Evolutionary conservation across 2,888 invertebrate species (phyloP), one percentile per base, ranked within the genome.

Genomic region (Melinaea marsaeus): DNA sequence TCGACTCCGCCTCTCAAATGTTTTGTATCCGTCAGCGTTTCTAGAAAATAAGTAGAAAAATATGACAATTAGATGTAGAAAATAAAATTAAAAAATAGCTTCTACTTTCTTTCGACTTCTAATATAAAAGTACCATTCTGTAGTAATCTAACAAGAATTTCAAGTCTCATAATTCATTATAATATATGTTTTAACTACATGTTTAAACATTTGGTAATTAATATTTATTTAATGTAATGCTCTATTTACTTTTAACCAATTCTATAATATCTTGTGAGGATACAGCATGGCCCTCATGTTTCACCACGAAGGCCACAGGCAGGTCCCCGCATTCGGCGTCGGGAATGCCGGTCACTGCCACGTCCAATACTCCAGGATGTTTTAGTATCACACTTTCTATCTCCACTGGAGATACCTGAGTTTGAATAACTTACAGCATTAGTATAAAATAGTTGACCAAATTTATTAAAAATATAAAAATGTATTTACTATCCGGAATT

Each of bases 391-490:
- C 77, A 2, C 32, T 56, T 57, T 84, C 85, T 48, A 85, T 13
- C 63, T 85, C 83, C n/a, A 77, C 67, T 33, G 85, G 84, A 1
- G 81, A 84, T 64, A 85, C 78, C 85, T 85, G 69, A n/a, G 32
- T 51, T 51, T 6, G 32, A 7, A 11, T 37, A 37, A 48, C 13
- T n/a, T 48, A n/a, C 3, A n/a, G n/a, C 7, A 37, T 37, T 37
- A 2, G 7, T 4, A 2, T 37, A 37, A 37, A 37, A 4, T 37
- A 37, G 2, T 2, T 37, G 37, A 37, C 7, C 7, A 6, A 37
- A 6, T 37, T 37, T 37, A 2, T 37, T 4, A 37, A 37, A 6
- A 37, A 6, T 1, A 37, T 2, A 2, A 37, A 7, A 37, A 37
- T 37, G 37, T 37, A 37, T 7, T 37, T 37, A 37, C 1, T 22